These are phyloP conservation scores for Lasioglossum oenotherae DNA, from an alignment of 2,888 invertebrate genomes.

Conservation along the genomic window DNA sequence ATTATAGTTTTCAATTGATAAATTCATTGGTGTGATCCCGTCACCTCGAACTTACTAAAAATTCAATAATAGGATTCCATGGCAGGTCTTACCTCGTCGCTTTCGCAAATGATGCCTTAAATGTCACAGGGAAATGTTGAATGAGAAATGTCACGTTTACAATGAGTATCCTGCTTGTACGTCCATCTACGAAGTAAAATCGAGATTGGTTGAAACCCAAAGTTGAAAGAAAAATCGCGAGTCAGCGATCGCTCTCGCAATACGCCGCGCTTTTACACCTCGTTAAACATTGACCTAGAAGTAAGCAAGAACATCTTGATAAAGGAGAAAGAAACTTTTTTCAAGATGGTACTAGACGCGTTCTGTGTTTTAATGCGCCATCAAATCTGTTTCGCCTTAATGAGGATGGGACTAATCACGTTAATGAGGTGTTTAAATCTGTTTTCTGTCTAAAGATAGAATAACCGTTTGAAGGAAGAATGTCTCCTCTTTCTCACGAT, in stretches of 20 bases:
- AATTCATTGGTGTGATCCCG: background rate
- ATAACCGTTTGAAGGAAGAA: background rate
- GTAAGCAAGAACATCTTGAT: constrained; percentile 33
- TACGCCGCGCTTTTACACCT: background rate
- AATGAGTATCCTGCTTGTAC: background rate
- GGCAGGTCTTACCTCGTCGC: background rate
- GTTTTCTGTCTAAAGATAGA: background rate
- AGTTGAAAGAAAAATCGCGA: background rate
- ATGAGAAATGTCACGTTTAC: constrained; percentile 56
- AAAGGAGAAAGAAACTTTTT: background rate
- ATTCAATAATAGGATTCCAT: background rate
- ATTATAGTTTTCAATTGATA: background rate
- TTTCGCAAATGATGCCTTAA: constrained; percentile 37
- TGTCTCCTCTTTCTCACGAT: too few relatives aligned
- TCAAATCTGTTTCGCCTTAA: background rate
- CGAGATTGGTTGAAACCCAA: background rate
- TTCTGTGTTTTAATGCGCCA: background rate
- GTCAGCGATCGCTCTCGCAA: constrained; percentile 29
- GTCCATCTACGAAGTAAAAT: background rate
- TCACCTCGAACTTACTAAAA: background rate
- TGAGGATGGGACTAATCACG: background rate
- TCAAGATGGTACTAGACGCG: background rate
- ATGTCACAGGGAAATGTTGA: constrained; percentile 59
- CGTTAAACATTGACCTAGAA: constrained; percentile 52
- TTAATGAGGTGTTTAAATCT: background rate